Conservation (phyloP, 1,140 invertebrate genomes). For the Nilaparvata lugens region DNA sequence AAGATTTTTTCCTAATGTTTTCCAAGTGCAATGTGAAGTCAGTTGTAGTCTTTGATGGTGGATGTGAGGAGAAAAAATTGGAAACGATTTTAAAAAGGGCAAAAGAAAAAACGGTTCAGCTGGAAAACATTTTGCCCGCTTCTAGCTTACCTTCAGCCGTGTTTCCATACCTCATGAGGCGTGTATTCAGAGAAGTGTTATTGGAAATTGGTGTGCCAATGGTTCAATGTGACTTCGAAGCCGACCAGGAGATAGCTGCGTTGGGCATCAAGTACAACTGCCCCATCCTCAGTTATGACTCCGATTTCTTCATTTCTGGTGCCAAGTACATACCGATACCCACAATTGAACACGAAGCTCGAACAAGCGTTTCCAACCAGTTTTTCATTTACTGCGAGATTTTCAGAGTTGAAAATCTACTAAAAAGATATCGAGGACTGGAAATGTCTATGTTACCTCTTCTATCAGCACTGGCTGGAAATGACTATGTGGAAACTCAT, state of each 20-base stretch:
- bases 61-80: constrained; percentile 64
- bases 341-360: constrained; percentile 42
- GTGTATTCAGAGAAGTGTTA: constrained; percentile 60
- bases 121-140: constrained; percentile 4
- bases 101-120: constrained; percentile 43
- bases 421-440: constrained; percentile 52
- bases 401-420: constrained; percentile 59
- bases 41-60: constrained; percentile 75
- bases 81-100: constrained; percentile 54
- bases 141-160: constrained; percentile 32
- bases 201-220: constrained; percentile 50
- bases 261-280: constrained; percentile 65
- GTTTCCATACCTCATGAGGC: constrained; percentile 58
- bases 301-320: constrained; percentile 85
- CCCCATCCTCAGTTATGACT: constrained; percentile 80
- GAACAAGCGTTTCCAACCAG: constrained; percentile 3
- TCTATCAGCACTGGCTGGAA: constrained; percentile 71
- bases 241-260: constrained; percentile 73
- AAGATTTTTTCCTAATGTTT: constrained; percentile 61
- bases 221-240: constrained; percentile 71
- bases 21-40: constrained; percentile 62
- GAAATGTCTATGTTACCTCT: constrained; percentile 58
- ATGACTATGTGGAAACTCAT: constrained; percentile 66
- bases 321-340: constrained; percentile 69
- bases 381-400: constrained; percentile 51